phyloP scores from a whole-genome alignment of 2,113 vertebrate genomes.

The Lycocorax pyrrhopterus region DNA sequence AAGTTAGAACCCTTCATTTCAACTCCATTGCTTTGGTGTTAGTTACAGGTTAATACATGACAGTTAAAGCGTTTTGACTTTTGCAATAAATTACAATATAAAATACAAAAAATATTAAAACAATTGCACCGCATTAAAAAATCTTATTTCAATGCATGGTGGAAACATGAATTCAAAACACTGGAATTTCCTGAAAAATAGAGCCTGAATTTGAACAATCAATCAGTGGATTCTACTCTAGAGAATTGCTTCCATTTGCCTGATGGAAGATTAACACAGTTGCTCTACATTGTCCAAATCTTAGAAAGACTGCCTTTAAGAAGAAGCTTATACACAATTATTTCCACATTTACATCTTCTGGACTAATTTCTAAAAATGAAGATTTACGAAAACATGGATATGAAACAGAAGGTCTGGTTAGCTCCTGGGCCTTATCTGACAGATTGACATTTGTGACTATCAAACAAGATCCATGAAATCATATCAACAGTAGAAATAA shows the following conservation, averaged over 20 bases:
- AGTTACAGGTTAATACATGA: background rate
- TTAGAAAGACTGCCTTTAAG: background rate
- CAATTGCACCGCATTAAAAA: background rate
- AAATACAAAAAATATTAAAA: background rate
- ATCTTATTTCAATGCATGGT: background rate
- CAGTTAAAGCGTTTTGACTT: background rate
- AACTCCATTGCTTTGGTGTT: background rate
- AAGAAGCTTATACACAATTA: background rate
- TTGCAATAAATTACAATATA: background rate
- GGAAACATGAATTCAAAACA: background rate
- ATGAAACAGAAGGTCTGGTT: background rate
- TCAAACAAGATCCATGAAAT: background rate
- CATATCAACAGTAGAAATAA: background rate
- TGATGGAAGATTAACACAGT: background rate
- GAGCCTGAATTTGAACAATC: background rate
- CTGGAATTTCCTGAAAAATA: background rate
- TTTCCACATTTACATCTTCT: background rate
- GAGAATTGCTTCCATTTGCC: background rate
- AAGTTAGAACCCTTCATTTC: background rate
- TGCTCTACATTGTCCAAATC: background rate
- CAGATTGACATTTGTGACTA: background rate
- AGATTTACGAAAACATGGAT: background rate
- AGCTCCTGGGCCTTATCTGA: background rate
- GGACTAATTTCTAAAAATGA: background rate
- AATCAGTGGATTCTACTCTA: background rate